These are phyloP conservation scores for Anthopleura xanthogrammica DNA, from an alignment of 92 coral and sea anemone genomes.

Conservation along the genomic window DNA sequence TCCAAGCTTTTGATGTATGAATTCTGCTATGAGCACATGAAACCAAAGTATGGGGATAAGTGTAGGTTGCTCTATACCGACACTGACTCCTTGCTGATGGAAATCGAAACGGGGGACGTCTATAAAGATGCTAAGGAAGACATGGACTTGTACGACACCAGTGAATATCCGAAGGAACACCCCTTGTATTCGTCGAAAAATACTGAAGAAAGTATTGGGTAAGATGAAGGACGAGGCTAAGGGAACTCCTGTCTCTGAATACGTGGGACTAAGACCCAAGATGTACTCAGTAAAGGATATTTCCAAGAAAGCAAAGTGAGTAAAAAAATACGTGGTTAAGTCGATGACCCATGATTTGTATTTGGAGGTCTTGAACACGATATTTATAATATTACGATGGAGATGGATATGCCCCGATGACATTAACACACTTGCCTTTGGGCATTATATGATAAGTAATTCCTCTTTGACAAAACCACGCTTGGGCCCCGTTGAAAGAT, in stretches of 20 bases:
- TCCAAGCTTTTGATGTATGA: conserved; percentile 36
- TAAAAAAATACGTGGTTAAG: conserved; percentile 21
- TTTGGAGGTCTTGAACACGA: too few relatives aligned
- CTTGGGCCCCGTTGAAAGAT: neutral
- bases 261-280: conserved; percentile 45
- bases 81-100: conserved; percentile 35
- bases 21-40: conserved; percentile 22
- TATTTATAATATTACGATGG: conserved; percentile 3
- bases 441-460: neutral
- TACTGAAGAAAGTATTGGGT: conserved; percentile 45
- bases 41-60: conserved; percentile 16
- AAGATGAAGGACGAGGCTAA: conserved; percentile 38
- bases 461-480: conserved; percentile 10
- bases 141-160: conserved; percentile 29
- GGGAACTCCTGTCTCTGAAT: conserved; percentile 23
- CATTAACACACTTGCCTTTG: conserved; percentile 15
- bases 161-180: conserved; percentile 40
- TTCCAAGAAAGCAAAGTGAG: conserved; percentile 8
- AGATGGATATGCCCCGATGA: conserved; percentile 17
- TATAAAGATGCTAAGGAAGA: conserved; percentile 23
- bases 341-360: too few relatives aligned
- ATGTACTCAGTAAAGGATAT: too few relatives aligned
- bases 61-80: conserved; percentile 35
- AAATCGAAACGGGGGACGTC: conserved; percentile 21
- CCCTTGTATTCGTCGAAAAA: conserved; percentile 8